These are phyloP conservation scores for Camptogramma bilineatum DNA, from an alignment of 2,888 invertebrate genomes.

Conservation along the genomic window DNA sequence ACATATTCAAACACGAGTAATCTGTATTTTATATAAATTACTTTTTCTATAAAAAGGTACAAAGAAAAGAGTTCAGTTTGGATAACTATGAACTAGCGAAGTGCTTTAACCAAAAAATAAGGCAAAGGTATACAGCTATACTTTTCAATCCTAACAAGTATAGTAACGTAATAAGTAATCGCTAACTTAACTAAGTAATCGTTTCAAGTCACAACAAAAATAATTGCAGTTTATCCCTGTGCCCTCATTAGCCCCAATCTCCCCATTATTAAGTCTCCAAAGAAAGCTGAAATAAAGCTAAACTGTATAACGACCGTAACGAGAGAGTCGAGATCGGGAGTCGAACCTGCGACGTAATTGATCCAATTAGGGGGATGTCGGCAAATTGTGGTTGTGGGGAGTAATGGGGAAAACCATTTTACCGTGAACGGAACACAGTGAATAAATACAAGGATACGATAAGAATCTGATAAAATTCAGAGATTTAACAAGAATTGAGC, in stretches of 20 bases:
- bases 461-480: background rate
- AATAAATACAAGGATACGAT: slow-evolving; percentile 7
- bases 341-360: slow-evolving; percentile 60
- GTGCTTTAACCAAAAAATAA: too few relatives aligned
- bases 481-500: too few relatives aligned
- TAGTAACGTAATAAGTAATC: too few relatives aligned
- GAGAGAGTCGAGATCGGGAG: slow-evolving; percentile 44
- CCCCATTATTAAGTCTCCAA: slow-evolving; percentile 24
- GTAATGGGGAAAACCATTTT: slow-evolving; percentile 46
- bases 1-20: too few relatives aligned
- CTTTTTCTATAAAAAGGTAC: too few relatives aligned
- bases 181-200: too few relatives aligned
- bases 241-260: slow-evolving; percentile 31
- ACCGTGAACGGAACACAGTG: slow-evolving; percentile 26
- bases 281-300: slow-evolving; percentile 32
- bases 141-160: too few relatives aligned
- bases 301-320: slow-evolving; percentile 43
- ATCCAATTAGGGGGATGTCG: slow-evolving; percentile 66
- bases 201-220: background rate
- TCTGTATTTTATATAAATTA: too few relatives aligned
- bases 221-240: slow-evolving; percentile 4
- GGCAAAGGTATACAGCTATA: too few relatives aligned
- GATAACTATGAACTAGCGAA: too few relatives aligned
- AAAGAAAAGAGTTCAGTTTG: too few relatives aligned
- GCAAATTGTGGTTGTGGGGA: slow-evolving; percentile 50